Base-by-base conservation (phyloP, 2,797 vertebrate genomes). In the Melanotaenia pygmaea region DNA sequence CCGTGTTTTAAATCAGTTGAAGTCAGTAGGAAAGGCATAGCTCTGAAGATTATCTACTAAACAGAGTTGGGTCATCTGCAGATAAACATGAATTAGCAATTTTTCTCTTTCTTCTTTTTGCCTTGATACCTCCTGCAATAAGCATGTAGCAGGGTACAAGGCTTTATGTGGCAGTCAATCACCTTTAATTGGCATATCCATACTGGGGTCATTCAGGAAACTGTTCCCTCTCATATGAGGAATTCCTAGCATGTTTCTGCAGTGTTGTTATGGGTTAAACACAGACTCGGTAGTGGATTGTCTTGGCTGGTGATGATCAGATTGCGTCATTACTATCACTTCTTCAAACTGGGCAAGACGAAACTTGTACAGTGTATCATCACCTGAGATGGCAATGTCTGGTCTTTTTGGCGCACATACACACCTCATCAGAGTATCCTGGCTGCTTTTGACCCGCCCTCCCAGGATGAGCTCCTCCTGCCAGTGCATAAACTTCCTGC, bases 401-500 rank as follows among this genome's bases (percentile, higher is more conserved):
- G 5, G 32, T 63, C 35, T 65, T n/a, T 40, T 43, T 34, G 34
- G 43, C 18, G 61, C 24, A 58, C 57, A 79, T 63, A 76, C 94
- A 91, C 82, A 99, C 98, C 97, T 98, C 89, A 96, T 92, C 86
- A 99, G 93, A 84, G 93, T 88, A 76, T 97, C 96, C 86, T 96
- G 94, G 70, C 93, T 88, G 90, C 92, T 94, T 93, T 96, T 98
- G 79, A 94, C 86, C 3, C 93, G 93, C 74, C 97, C 98, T 0
- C 98, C 98, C 74, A 99, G 92, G 89, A 99, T 96, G 90, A 99
- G 90, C 86, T 99, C 98, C 91, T 99, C 97, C 88, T 98, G 97
- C 98, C 98, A 99, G 92, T 97, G 97, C 97, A 99, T 99, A 90
- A 98, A 99, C 92, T 98, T 99, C 93, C 93, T 96, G 86, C 98